Base-by-base conservation (phyloP, 2,888 invertebrate genomes). In the Dichetophora obliterata region DNA sequence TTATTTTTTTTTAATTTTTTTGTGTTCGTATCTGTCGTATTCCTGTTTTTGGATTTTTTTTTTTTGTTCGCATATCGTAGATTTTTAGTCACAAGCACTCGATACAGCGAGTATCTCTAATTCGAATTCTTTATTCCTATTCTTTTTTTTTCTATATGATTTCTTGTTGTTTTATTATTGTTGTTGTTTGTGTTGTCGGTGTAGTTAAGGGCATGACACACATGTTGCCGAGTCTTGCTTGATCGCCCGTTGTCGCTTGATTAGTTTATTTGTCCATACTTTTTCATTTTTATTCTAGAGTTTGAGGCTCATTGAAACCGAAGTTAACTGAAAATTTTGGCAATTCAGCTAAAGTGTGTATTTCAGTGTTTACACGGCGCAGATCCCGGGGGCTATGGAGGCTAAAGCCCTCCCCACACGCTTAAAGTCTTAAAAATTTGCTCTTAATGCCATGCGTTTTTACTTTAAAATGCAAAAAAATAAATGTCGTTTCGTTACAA, bases 101-200 rank as follows among this genome's bases (percentile, higher is more conserved):
- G 68, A 16, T 50, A 22, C 14, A 19, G 66, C 27, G 27, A 6
- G n/a, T 54, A 31, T 52, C 34, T 70, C 52, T 54, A 70, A 70
- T 70, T 70, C 69, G 22, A 52, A 70, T 52, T 54, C 69, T 52
- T 19, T n/a, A 34, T 54, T 70, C 69, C 27, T 52, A 70, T n/a
- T n/a, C n/a, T n/a, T n/a, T n/a, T 37, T 43, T 19, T 57, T 37
- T 1, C 59, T 59, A 59, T 65, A 57, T 31, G 34, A 43, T 34
- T 19, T 4, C 1, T 31, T n/a, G 65, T 65, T 31, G 63, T n/a
- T 63, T 5, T 27, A 16, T 31, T 66, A 19, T 68, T 68, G 43
- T 68, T 68, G 43, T 19, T 66, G 37, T 3, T 66, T 5, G 48
- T 68, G 43, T 68, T 68, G 43, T 19, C 43, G 37, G 1, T 59